Base-by-base conservation (phyloP, 2,888 invertebrate species). In the Phortica magna region DNA sequence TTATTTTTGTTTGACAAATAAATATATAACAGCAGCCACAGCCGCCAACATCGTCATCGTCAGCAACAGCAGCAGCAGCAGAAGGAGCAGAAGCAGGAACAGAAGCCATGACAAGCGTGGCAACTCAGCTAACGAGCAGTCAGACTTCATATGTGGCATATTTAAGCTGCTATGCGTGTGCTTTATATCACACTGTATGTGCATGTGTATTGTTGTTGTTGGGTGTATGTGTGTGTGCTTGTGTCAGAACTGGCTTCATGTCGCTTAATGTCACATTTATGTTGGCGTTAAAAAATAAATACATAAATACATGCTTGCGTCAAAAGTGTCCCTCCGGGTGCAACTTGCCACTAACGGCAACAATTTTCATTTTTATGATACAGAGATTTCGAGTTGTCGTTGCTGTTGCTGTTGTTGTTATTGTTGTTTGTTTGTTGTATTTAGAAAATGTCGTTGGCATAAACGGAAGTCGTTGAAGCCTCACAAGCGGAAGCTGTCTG, bases 401-500 rank as follows among this genome's bases (percentile, higher is more conserved):
- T 22, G 7, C 22, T 1, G 9, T 61, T 61, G 9, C 1, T 22
- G 10, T 61, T 22, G 17, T 61, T n/a, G 17, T 55, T 7, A n/a
- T n/a, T n/a, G 7, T 55, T 55, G 55, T 17, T 55, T 17, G 7
- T 5, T 55, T 55, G 5, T 19, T 22, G 61, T 12, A 22, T 22
- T 7, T 10, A 61, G 22, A 17, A 61, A 61, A 22, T 12, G 7
- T 22, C 19, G 31, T 19, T 31, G 31, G 31, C 5, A 22, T 22
- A 61, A 6, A 10, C 61, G 22, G 61, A 61, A 61, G 9, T 61
- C 61, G 19, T 57, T 53, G n/a, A 65, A 74, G 48, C 42, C 61
- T 14, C 77, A 75, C 80, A 77, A 80, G 82, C 64, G 76, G 79
- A 86, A 48, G 48, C 7, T 14, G 14, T 12, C 48, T 31, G 31